Base-by-base conservation (phyloP, 2,888 invertebrate species). In the Bibio marci region DNA sequence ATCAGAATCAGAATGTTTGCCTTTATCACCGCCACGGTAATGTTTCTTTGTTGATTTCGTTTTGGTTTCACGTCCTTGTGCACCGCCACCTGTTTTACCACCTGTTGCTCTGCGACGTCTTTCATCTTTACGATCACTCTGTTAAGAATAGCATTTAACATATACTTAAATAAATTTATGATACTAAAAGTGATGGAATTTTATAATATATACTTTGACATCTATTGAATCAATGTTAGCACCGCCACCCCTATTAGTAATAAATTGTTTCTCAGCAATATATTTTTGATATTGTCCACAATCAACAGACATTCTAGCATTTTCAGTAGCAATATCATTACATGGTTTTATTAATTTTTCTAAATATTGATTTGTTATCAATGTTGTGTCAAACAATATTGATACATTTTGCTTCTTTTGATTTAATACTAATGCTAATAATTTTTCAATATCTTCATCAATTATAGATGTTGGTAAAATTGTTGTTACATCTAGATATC, bases 51-150 rank as follows among this genome's bases (percentile, higher is more conserved):
- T 81, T 3, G 90, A 81, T 56, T 88, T 92, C 0, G 88, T 92
- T 66, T 91, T 94, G 1, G 90, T 90, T 67, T 95, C 94, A 30
- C 94, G 69, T 1, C 94, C 94, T 58, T 92, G 92, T 11, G 80
- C 73, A 2, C 92, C 92, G 13, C 92, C 91, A 12, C 92, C 92
- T 36, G 77, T 77, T 67, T 91, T 92, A 2, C 88, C 88, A 19
- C 76, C 73, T 5, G 79, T 65, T 2, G 90, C 90, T 57, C 88
- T 91, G 54, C 85, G 85, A 42, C 88, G 71, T 11, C 92, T 69
- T 50, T 92, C 91, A 40, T 94, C 91, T 44, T 86, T 76, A 51
- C 78, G 77, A 50, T 85, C 83, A 30, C 71, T 63, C 62, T 76
- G 62, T n/a, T n/a, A n/a, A n/a, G n/a, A n/a, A n/a, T n/a, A n/a